These are phyloP conservation scores for Drosophila sucinea DNA, from an alignment of 1,140 invertebrate species.

Conservation along the genomic window DNA sequence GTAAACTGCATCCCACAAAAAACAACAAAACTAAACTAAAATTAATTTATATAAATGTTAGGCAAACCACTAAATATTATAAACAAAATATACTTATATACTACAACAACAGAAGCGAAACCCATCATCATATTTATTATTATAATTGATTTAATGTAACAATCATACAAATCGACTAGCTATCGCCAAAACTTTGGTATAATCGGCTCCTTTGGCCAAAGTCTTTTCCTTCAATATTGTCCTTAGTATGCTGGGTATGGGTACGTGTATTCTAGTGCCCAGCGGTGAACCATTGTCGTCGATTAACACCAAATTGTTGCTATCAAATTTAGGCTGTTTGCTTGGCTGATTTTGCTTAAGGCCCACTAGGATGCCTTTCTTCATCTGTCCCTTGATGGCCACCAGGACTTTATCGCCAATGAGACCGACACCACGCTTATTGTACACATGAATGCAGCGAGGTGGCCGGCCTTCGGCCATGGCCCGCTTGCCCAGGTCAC, in stretches of 20 bases:
- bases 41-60: slow-evolving; percentile 56
- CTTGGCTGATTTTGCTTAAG: slow-evolving; percentile 92
- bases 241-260: slow-evolving; percentile 96
- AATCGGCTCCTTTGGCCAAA: slow-evolving; percentile 93
- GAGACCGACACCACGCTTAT: slow-evolving; percentile 87
- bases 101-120: slow-evolving; percentile 16
- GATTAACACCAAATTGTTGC: slow-evolving; percentile 98
- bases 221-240: slow-evolving; percentile 93
- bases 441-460: slow-evolving; percentile 94
- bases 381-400: slow-evolving; percentile 98
- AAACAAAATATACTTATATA: slow-evolving; percentile 38
- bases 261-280: slow-evolving; percentile 96
- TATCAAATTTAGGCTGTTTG: slow-evolving; percentile 96
- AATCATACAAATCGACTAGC: slow-evolving; percentile 95
- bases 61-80: slow-evolving; percentile 53
- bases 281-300: slow-evolving; percentile 97
- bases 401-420: slow-evolving; percentile 95
- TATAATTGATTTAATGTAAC: not conserved
- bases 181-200: slow-evolving; percentile 97
- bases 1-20: slow-evolving; percentile 59
- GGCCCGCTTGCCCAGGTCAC: slow-evolving; percentile 95
- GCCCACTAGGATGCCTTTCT: slow-evolving; percentile 97
- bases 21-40: slow-evolving; percentile 45
- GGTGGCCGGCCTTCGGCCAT: slow-evolving; percentile 97
- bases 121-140: slow-evolving; percentile 23